Evolutionary conservation across 2,888 invertebrate species (phyloP), one percentile per base, ranked within the genome.

Genomic region (Polyommatus iphigenia): DNA sequence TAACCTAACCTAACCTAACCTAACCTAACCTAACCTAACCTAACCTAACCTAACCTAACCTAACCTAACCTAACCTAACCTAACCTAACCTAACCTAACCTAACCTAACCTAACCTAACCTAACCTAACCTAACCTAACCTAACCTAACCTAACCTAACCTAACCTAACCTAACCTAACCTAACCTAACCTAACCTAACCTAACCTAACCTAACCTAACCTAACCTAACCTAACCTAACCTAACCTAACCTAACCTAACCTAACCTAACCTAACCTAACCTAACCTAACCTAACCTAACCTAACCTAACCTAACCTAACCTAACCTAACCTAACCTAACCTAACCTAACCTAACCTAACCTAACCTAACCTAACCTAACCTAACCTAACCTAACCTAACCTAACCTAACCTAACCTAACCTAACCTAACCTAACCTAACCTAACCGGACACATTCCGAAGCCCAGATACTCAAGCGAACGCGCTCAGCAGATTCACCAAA

Each of bases 361-460:
- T 18, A 54, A 54, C 54, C 54, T 18, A 54, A 54, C 54, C 54
- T 18, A 54, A 54, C 54, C 54, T 18, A 54, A 54, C 54, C 54
- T 18, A 54, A 54, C 54, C 54, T 18, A 54, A 54, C 54, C 54
- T 18, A 54, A 54, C 54, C 54, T 54, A 54, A 54, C 54, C 54
- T 54, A 54, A 54, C 54, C 54, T 54, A 54, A 54, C 54, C 54
- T 18, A 54, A 54, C 54, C 54, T 54, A 54, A 54, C 54, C 54
- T 54, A 54, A 54, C 54, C 54, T 54, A 54, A 54, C 54, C 54
- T n/a, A n/a, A n/a, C n/a, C n/a, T n/a, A n/a, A n/a, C n/a, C n/a
- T n/a, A n/a, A n/a, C n/a, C n/a, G n/a, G n/a, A n/a, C n/a, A n/a
- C n/a, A n/a, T n/a, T n/a, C n/a, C n/a, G n/a, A n/a, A n/a, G n/a